Evolutionary conservation across 2,888 invertebrate genomes (phyloP).

Genomic region (Tetropium fuscum): DNA sequence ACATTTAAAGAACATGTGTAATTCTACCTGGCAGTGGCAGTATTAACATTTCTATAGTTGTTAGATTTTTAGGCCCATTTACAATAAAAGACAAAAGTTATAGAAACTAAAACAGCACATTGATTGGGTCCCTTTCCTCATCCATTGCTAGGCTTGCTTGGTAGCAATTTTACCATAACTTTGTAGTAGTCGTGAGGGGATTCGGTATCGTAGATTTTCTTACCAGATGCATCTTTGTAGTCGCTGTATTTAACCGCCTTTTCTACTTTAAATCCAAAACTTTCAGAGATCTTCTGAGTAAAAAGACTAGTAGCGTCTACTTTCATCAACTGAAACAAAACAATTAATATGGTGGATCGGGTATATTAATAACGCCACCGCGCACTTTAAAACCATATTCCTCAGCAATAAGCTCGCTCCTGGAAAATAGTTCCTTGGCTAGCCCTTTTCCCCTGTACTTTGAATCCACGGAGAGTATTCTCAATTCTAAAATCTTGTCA

Average conservation of each 20-base stretch:
- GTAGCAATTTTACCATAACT: slow-evolving; percentile 68
- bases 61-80: slow-evolving; percentile 24
- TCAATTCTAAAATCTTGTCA: slow-evolving; percentile 80
- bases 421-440: slow-evolving; percentile 77
- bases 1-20: slow-evolving; percentile 56
- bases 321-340: slow-evolving; percentile 76
- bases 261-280: slow-evolving; percentile 74
- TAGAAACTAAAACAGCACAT: slow-evolving; percentile 24
- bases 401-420: slow-evolving; percentile 75
- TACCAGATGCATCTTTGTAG: slow-evolving; percentile 73
- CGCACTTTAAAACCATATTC: slow-evolving; percentile 77
- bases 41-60: slow-evolving; percentile 59
- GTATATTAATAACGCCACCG: background rate
- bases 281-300: slow-evolving; percentile 81
- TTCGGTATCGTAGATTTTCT: slow-evolving; percentile 72
- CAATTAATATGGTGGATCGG: background rate
- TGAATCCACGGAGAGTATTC: slow-evolving; percentile 83
- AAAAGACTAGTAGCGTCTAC: slow-evolving; percentile 85
- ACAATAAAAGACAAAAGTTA: slow-evolving; percentile 23
- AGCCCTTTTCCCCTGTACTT: slow-evolving; percentile 79
- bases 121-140: slow-evolving; percentile 20
- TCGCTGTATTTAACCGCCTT: slow-evolving; percentile 78
- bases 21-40: slow-evolving; percentile 67
- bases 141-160: slow-evolving; percentile 26
- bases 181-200: slow-evolving; percentile 81